Percentiles rank a stretch among this genome's conserved stretches.
Conservation (phyloP, 2,113 vertebrate species). For the Alethe castanea region DNA sequence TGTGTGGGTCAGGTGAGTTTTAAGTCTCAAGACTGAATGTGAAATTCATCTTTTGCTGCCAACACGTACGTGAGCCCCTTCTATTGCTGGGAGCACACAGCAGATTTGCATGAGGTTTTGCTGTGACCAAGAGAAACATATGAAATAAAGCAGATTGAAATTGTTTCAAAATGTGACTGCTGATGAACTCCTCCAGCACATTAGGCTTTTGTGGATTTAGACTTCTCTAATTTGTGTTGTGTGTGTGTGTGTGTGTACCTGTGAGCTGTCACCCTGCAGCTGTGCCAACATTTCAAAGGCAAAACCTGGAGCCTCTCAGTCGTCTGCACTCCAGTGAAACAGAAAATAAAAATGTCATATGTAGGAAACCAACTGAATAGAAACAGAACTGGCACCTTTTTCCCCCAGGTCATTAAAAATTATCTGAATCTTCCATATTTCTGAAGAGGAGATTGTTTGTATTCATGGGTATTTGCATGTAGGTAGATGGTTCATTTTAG, state of each 20-base stretch:
- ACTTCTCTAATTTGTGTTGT: background rate
- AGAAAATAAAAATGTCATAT: background rate
- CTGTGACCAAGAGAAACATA: background rate
- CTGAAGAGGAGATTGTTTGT: background rate
- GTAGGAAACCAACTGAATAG: background rate
- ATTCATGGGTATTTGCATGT: background rate
- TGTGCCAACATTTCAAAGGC: background rate
- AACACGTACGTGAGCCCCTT: background rate
- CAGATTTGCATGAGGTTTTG: background rate
- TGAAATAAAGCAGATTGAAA: background rate
- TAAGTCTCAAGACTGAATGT: background rate
- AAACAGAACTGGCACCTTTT: background rate
- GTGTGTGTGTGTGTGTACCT: background rate
- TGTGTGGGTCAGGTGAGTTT: background rate
- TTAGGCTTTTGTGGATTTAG: background rate
- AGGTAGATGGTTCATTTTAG: background rate
- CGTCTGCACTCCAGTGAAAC: background rate
- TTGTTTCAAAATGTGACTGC: background rate
- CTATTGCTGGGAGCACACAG: background rate
- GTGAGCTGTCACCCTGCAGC: background rate
- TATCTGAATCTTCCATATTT: background rate
- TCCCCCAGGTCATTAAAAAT: background rate
- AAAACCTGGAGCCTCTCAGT: background rate
- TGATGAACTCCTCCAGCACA: background rate
- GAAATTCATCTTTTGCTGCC: background rate